Evolutionary conservation across 2,113 vertebrate genomes (phyloP).

Genomic region (Cyprinodon variegatus): DNA sequence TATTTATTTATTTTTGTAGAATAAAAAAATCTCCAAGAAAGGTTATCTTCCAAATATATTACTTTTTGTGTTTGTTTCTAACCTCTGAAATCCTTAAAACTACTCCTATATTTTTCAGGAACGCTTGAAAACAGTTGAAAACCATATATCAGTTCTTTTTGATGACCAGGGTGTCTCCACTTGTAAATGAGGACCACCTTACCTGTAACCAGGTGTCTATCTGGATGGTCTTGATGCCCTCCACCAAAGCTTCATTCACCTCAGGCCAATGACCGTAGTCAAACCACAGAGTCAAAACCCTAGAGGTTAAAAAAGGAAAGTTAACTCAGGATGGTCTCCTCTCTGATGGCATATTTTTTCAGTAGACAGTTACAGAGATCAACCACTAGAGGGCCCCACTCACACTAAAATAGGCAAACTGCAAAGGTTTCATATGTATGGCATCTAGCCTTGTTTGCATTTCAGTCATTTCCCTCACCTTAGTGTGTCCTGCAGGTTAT

Average conservation of each 20-base stretch:
- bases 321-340: background rate
- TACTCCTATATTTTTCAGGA: background rate
- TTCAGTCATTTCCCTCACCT: conserved; percentile 77
- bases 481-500: conserved; percentile 97
- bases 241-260: conserved; percentile 95
- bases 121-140: background rate
- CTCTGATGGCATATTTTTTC: background rate
- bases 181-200: conserved; percentile 7
- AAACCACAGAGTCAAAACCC: conserved; percentile 98
- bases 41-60: background rate
- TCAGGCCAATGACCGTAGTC: conserved; percentile 99
- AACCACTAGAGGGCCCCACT: conserved; percentile 66
- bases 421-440: background rate
- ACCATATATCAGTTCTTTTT: background rate
- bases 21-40: background rate
- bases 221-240: conserved; percentile 98
- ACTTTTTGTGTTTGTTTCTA: background rate
- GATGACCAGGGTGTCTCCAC: background rate
- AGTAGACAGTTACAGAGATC: background rate
- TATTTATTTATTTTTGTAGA: no score
- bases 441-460: background rate
- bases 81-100: background rate
- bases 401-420: conserved; percentile 5
- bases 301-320: conserved; percentile 47
- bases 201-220: conserved; percentile 99